Conservation (phyloP, 2,888 invertebrate genomes). For the Tenthredo mesomela region DNA sequence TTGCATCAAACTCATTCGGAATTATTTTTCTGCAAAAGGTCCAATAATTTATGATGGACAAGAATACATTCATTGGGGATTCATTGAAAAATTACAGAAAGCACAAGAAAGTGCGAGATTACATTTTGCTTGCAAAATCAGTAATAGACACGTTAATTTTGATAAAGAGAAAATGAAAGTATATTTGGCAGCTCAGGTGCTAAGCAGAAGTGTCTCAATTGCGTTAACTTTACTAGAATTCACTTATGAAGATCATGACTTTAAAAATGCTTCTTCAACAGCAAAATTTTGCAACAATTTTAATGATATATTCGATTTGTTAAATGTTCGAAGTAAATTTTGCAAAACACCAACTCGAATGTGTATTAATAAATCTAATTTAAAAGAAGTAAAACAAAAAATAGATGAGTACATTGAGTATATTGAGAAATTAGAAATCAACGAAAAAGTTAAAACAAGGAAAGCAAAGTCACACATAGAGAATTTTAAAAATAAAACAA, state of each 20-base stretch:
- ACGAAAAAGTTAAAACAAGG: conserved; percentile 1
- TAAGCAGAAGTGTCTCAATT: conserved; percentile 1
- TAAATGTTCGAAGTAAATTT: conserved; percentile 18
- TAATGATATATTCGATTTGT: conserved; percentile 13
- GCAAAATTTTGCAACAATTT: neutral
- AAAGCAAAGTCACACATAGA: neutral
- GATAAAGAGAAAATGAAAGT: too few species aligned
- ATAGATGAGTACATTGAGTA: neutral
- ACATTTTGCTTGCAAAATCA: too few species aligned
- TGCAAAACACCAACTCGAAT: conserved; percentile 1
- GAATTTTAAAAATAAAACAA: neutral
- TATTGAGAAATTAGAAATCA: conserved; percentile 6
- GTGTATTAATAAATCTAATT: neutral
- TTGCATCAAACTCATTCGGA: too few species aligned
- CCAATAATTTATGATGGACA: too few species aligned
- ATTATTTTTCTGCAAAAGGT: too few species aligned
- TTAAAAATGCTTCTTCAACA: conserved; percentile 19
- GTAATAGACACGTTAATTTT: too few species aligned
- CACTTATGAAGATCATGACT: conserved; percentile 1
- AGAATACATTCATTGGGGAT: too few species aligned
- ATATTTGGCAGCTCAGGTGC: conserved; percentile 15
- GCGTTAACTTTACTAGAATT: conserved; percentile 1
- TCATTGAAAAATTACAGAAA: too few species aligned
- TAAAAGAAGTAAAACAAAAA: neutral
- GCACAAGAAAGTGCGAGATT: too few species aligned